phyloP scores from a whole-genome alignment of 2,888 invertebrate genomes.

The Caenorhabditis sulstoni region DNA sequence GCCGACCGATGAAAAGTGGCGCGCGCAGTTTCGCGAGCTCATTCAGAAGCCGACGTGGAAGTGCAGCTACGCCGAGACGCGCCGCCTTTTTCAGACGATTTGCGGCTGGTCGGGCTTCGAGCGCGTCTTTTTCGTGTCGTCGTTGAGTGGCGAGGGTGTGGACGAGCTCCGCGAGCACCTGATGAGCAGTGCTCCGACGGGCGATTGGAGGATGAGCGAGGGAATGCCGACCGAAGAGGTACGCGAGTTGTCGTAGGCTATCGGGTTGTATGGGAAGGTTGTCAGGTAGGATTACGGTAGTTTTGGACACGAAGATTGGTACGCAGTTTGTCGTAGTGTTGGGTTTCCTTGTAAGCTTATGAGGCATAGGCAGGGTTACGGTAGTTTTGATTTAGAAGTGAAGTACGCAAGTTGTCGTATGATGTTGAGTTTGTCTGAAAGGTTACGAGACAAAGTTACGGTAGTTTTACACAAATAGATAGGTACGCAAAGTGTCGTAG shows the following conservation, averaged over 20 bases:
- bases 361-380: too few relatives aligned
- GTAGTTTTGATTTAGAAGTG: too few relatives aligned
- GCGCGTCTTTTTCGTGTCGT: slow-evolving; percentile 87
- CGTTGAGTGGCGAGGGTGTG: slow-evolving; percentile 75
- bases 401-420: too few relatives aligned
- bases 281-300: too few relatives aligned
- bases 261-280: background rate
- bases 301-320: too few relatives aligned
- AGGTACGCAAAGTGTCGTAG: background rate
- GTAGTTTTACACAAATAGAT: background rate
- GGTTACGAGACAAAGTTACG: background rate
- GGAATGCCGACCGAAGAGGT: slow-evolving; percentile 48
- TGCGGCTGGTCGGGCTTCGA: slow-evolving; percentile 88
- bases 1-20: slow-evolving; percentile 71
- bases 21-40: slow-evolving; percentile 62
- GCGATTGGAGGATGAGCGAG: slow-evolving; percentile 65
- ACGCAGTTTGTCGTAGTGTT: too few relatives aligned
- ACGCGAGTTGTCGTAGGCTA: background rate
- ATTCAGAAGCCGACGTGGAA: slow-evolving; percentile 74
- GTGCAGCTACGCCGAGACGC: slow-evolving; percentile 72
- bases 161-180: slow-evolving; percentile 74
- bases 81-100: slow-evolving; percentile 74
- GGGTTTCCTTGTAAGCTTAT: too few relatives aligned
- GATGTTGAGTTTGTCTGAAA: too few relatives aligned
- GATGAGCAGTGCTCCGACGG: slow-evolving; percentile 60